Evolutionary conservation across 2,888 invertebrate species (phyloP), one percentile per base, ranked within the genome.

Genomic region (Invenusta paracnida): DNA sequence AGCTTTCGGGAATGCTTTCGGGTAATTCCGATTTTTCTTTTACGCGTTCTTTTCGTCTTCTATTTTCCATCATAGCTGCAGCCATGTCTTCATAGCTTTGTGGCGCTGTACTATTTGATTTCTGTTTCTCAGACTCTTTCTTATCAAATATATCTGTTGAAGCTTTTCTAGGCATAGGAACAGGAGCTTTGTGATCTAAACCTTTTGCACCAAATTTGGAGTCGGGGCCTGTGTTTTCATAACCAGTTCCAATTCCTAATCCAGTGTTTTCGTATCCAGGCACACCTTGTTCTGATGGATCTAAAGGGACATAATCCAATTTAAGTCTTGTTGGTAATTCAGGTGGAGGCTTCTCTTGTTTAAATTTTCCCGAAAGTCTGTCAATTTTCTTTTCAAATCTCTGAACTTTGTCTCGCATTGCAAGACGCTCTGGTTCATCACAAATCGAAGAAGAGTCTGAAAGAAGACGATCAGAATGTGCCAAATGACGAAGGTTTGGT

Each of bases 181-280:
- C 73, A 5, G 73, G 73, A 23, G 11, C 2, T 73, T 25, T 13
- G 27, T 73, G 11, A 25, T 2, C 5, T 23, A 23, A 5, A 73
- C 23, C 73, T 23, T 25, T 73, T 2, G 73, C 11, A 23, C 25
- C 73, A 73, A 73, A 73, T 5, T 23, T 25, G 11, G 73, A 73
- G 5, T 23, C 25, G 27, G 73, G 73, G 5, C 11, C 73, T 23
- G 11, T 73, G 23, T 73, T 23, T 73, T 73, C 73, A 73, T 73
- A 73, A 23, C 73, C 73, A 23, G 73, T 23, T n/a, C 25, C 25
- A 13, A 5, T 73, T 2, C 25, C 25, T 23, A 73, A 73, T 23
- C 73, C 73, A 2, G 73, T 73, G 23, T 73, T 73, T 73, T 73
- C 73, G 23, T 73, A 73, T 25, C 73, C 73, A 73, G 73, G 73